Conservation (phyloP, 2,888 invertebrate species). For the Ennomos erosarius region DNA sequence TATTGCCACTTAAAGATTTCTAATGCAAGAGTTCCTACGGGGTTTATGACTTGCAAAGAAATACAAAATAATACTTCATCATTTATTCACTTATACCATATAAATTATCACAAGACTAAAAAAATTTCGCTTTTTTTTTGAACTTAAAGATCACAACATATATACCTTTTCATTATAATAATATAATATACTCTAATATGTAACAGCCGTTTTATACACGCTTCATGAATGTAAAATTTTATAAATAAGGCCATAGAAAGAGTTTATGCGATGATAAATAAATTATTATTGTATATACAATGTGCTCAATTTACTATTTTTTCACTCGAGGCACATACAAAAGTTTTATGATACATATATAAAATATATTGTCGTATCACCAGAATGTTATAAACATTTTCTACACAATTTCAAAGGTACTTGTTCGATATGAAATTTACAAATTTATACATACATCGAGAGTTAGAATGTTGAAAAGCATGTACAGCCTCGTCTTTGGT, state of each 20-base stretch:
- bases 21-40: no score
- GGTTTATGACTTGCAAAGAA: conserved; percentile 38
- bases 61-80: conserved; percentile 73
- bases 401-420: conserved; percentile 61
- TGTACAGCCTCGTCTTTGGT: conserved; percentile 80
- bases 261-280: conserved; percentile 52
- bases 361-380: conserved; percentile 73
- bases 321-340: conserved; percentile 63
- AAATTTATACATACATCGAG: conserved; percentile 44
- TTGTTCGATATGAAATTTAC: conserved; percentile 67
- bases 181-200: conserved; percentile 70
- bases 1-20: no score
- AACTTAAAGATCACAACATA: conserved; percentile 84
- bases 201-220: conserved; percentile 72
- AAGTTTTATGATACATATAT: conserved; percentile 53
- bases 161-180: conserved; percentile 60
- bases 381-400: conserved; percentile 44
- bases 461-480: conserved; percentile 44
- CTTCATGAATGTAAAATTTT: conserved; percentile 61
- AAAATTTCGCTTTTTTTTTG: conserved; percentile 73
- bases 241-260: conserved; percentile 77
- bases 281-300: conserved; percentile 20
- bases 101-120: conserved; percentile 85
- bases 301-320: conserved; percentile 48
- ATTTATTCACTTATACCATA: conserved; percentile 82